Base-by-base conservation (phyloP, 2,113 vertebrate genomes). In the Syngnathus scovelli region DNA sequence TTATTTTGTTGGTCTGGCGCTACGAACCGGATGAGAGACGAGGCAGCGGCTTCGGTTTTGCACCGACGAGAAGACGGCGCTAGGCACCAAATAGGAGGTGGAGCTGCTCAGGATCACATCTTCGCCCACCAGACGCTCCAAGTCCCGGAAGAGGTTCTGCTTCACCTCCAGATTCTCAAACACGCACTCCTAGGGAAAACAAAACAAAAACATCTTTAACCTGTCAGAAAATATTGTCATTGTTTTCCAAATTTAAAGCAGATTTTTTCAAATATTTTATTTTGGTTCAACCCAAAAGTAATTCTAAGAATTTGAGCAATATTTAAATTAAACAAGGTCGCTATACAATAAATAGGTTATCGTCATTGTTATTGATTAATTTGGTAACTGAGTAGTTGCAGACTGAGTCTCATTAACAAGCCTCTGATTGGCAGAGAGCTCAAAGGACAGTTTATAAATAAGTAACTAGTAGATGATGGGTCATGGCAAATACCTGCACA, bases 1-100 rank as follows among this genome's bases (percentile, higher is more conserved):
- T 5, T 13, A 55, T 55, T 27, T 13, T 55, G 49, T 52, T 52
- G 49, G 49, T n/a, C 19, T n/a, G 19, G 48, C 6, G 12, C 58
- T 36, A 95, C 95, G 93, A 76, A 99, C 96, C 62, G 97, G 97
- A 76, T 99, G 97, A 0, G 94, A 94, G 76, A 99, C 93, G 0
- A 99, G 84, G 81, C 97, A 99, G 68, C 95, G 95, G 44, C 89
- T 92, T 76, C 86, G 89, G 2, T 92, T 92, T 21, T 88, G 90
- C 41, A 98, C 85, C 61, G 87, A 90, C 4, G 89, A 81, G 82
- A 99, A 99, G 75, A 99, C 75, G 49, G 85, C 90, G 85, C 93
- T 95, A 6, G 97, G 97, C 75, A 98, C 85, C 79, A 99, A 92
- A 58, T 93, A 95, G 44, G 96, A 99, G 6, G 92, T 96, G 0